Evolutionary conservation across 2,113 vertebrate genomes (phyloP).

Genomic region (Tor tambroides): DNA sequence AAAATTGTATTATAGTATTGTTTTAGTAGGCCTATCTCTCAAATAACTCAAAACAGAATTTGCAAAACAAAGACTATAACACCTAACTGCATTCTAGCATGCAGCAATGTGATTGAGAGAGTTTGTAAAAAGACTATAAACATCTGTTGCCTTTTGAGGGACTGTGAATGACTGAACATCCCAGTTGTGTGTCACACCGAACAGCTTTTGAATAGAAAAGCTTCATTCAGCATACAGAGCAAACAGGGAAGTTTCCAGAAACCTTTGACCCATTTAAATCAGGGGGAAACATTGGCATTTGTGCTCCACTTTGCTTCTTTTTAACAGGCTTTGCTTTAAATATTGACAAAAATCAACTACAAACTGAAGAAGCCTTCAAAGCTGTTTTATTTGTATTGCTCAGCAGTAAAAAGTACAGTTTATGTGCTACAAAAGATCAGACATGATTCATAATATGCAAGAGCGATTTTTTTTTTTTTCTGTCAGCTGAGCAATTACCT

Average conservation of each 20-base stretch:
- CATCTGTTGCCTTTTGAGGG: constrained; percentile 35
- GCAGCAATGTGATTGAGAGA: not conserved
- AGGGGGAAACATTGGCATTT: not conserved
- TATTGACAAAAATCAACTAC: not conserved
- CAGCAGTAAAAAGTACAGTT: constrained; percentile 82
- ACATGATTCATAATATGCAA: constrained; percentile 56
- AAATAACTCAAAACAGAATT: not conserved
- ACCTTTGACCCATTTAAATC: not conserved
- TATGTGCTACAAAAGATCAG: constrained; percentile 77
- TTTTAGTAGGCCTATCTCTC: not conserved
- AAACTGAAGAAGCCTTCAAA: constrained; percentile 41
- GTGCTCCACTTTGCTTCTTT: not conserved
- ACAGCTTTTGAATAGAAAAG: constrained; percentile 37
- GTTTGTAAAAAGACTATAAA: constrained; percentile 4
- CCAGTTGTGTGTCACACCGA: not conserved
- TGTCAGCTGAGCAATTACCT: constrained; percentile 39
- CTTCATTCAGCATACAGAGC: constrained; percentile 43
- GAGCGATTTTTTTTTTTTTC: constrained; percentile 60
- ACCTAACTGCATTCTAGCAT: not conserved
- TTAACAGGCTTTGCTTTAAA: not conserved
- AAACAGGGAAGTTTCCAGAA: constrained; percentile 40
- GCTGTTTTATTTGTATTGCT: constrained; percentile 77
- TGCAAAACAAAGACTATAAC: not conserved
- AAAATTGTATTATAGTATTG: not conserved
- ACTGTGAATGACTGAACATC: not conserved